These are phyloP conservation scores for Cerastoderma edule DNA, from an alignment of 2,888 invertebrate species.

Conservation along the genomic window DNA sequence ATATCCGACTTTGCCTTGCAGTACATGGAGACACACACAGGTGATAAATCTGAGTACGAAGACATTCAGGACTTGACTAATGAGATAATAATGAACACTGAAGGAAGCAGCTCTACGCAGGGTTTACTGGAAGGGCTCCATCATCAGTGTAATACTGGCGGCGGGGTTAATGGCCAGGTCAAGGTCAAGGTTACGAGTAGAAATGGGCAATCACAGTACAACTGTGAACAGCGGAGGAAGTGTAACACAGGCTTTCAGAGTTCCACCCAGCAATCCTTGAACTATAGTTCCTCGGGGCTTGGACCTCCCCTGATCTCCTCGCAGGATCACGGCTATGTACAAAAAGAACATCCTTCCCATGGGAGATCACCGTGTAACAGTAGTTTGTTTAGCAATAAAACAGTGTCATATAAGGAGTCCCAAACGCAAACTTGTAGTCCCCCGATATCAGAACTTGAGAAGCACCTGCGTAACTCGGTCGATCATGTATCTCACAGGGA, in stretches of 20 bases:
- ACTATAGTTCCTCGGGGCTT: constrained; percentile 16
- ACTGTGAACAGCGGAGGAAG: not conserved
- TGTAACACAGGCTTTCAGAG: not conserved
- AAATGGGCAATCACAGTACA: constrained; percentile 3
- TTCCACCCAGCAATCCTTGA: not conserved
- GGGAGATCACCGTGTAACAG: no score
- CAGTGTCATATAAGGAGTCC: not conserved
- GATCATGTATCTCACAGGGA: constrained; percentile 1
- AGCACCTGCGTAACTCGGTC: constrained; percentile 23
- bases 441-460: constrained; percentile 45
- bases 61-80: constrained; percentile 40
- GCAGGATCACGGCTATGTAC: constrained; percentile 41
- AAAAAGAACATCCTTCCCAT: no score
- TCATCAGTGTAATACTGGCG: constrained; percentile 19
- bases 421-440: constrained; percentile 43
- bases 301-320: constrained; percentile 3
- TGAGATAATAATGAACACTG: constrained; percentile 53
- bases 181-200: not conserved
- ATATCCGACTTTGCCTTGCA: constrained; percentile 57
- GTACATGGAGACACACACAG: constrained; percentile 46
- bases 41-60: constrained; percentile 36
- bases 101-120: constrained; percentile 33
- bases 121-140: constrained; percentile 37
- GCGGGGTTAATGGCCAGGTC: not conserved
- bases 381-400: not conserved